These are phyloP conservation scores for Pycnonotus jocosus DNA, from an alignment of 2,113 vertebrate species.

Conservation along the genomic window DNA sequence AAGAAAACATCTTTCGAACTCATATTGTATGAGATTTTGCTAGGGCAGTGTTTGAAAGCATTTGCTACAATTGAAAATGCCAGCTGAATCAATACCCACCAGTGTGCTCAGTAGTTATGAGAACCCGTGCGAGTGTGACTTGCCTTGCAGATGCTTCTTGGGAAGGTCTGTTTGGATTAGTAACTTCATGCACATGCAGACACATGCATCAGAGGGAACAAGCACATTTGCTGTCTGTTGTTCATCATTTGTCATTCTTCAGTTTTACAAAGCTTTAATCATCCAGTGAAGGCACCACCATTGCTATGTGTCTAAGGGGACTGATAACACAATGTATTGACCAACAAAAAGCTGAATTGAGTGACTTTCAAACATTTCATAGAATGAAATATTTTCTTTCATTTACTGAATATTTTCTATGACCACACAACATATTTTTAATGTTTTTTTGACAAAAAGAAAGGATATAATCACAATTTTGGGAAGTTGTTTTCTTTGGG, in stretches of 20 bases:
- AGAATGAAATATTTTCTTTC: background rate
- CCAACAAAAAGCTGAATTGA: background rate
- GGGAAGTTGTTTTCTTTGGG: fast-evolving
- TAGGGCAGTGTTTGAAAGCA: background rate
- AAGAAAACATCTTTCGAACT: background rate
- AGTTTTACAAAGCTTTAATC: background rate
- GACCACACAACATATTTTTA: background rate
- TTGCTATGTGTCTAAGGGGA: background rate
- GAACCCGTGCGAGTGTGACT: background rate
- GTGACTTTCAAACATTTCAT: background rate
- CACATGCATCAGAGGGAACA: background rate
- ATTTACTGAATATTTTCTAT: background rate
- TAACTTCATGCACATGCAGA: background rate
- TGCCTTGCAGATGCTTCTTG: background rate
- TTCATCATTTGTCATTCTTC: background rate
- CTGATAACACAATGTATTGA: background rate
- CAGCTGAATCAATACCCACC: background rate
- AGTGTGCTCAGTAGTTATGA: background rate
- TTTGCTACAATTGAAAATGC: background rate
- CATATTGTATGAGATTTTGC: background rate
- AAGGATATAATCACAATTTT: background rate
- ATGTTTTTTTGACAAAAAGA: background rate
- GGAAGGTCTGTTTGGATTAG: background rate
- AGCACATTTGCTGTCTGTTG: background rate
- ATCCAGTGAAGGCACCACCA: background rate